A percentile compares a stretch with the other conserved stretches of the same genome.
Conservation (phyloP, 2,113 vertebrate genomes). For the Strigops habroptila region DNA sequence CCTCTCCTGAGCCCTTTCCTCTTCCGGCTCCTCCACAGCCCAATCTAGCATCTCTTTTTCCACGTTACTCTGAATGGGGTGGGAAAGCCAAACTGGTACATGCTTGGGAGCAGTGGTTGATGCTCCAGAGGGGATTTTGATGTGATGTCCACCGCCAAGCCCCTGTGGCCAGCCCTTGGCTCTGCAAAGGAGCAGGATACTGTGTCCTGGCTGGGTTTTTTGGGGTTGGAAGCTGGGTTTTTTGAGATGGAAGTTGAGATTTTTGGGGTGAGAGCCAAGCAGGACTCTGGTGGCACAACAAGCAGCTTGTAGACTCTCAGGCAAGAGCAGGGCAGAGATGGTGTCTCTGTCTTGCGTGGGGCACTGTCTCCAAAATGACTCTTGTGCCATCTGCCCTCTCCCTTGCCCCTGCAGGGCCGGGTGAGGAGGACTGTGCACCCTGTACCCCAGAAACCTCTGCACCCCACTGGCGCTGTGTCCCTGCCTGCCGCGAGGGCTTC, state of each 20-base stretch:
- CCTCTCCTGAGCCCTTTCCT: background rate
- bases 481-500: constrained; percentile 78
- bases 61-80: background rate
- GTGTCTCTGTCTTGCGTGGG: fast-evolving
- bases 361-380: background rate
- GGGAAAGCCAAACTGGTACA: background rate
- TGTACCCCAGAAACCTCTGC: constrained; percentile 74
- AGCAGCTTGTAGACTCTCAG: background rate
- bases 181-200: background rate
- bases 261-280: background rate
- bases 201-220: background rate
- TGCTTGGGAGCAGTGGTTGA: fast-evolving
- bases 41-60: background rate
- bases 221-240: background rate
- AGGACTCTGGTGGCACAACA: background rate
- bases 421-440: constrained; percentile 79
- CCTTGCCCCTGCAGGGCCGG: constrained; percentile 66
- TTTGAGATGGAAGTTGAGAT: background rate
- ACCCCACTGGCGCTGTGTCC: constrained; percentile 86
- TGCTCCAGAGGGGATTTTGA: background rate
- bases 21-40: background rate
- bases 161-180: background rate
- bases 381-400: background rate
- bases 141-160: fast-evolving
- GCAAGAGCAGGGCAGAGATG: background rate